A percentile compares a stretch with the other conserved stretches of the same genome.
Conservation (phyloP, 2,797 vertebrate genomes). For the Microctenopoma stevenorrisi region DNA sequence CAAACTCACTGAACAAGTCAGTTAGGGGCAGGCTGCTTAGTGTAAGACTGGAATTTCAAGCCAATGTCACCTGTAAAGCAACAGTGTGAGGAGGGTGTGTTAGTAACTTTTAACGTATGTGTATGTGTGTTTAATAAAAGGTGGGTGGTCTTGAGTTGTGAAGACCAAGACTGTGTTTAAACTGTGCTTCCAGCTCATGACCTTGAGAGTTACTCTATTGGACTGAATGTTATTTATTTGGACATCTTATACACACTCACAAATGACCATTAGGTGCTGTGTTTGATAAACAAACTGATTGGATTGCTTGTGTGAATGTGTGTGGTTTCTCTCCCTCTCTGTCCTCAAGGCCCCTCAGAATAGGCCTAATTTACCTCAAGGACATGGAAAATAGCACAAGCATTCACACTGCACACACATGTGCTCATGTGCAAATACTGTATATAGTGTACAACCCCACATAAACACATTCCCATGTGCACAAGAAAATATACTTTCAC, state of each 20-base stretch:
- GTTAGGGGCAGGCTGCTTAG: constrained; percentile 40
- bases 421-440: constrained; percentile 16
- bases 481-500: constrained; percentile 38
- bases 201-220: constrained; percentile 75
- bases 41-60: constrained; percentile 56
- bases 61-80: constrained; percentile 67
- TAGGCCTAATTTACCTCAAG: constrained; percentile 74
- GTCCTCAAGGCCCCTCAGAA: constrained; percentile 73
- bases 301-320: constrained; percentile 81
- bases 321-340: constrained; percentile 77
- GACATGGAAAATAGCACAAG: constrained; percentile 65
- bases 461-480: constrained; percentile 37
- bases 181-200: constrained; percentile 78
- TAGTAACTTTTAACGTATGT: constrained; percentile 59
- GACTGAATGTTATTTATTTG: constrained; percentile 83
- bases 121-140: constrained; percentile 72
- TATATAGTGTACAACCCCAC: constrained; percentile 36
- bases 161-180: constrained; percentile 81
- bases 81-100: constrained; percentile 45
- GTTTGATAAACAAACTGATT: constrained; percentile 89
- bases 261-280: constrained; percentile 85
- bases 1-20: constrained; percentile 35
- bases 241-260: constrained; percentile 83
- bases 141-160: constrained; percentile 83
- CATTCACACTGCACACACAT: constrained; percentile 37